These are phyloP conservation scores for Colossoma macropomum DNA, from an alignment of 2,113 vertebrate species.

Conservation along the genomic window DNA sequence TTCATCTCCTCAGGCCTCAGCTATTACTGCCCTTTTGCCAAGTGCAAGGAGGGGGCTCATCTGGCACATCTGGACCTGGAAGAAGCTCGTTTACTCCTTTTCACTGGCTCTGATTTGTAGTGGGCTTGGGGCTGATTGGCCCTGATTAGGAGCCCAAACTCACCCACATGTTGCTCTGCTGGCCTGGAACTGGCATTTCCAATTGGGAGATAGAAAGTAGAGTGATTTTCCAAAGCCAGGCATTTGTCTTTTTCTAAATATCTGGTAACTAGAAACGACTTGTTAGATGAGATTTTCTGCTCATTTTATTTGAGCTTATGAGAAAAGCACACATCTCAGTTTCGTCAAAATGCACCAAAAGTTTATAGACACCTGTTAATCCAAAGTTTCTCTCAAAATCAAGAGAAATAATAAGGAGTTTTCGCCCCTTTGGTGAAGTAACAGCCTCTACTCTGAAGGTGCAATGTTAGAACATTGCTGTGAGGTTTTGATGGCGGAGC, in stretches of 20 bases:
- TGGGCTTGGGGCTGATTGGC: constrained; percentile 17
- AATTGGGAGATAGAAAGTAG: not conserved
- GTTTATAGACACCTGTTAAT: too few relatives aligned
- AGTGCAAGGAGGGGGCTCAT: not conserved
- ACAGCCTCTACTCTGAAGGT: too few relatives aligned
- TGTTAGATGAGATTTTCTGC: not conserved
- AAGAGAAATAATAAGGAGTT: too few relatives aligned
- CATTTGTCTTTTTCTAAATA: not conserved
- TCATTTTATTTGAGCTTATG: too few relatives aligned
- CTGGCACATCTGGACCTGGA: constrained; percentile 31
- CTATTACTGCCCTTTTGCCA: constrained; percentile 23
- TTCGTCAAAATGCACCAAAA: too few relatives aligned
- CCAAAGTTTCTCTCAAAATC: too few relatives aligned
- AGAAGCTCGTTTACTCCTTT: constrained; percentile 42
- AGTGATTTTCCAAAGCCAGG: not conserved
- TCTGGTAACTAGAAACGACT: too few relatives aligned
- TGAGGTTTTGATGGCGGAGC: too few relatives aligned
- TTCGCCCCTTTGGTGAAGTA: too few relatives aligned
- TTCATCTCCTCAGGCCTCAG: constrained; percentile 15
- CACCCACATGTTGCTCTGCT: not conserved
- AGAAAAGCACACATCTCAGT: too few relatives aligned
- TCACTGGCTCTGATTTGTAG: constrained; percentile 30
- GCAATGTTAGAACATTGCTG: too few relatives aligned
- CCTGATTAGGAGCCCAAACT: not conserved
- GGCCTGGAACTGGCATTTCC: not conserved